These are phyloP conservation scores for Melanotaenia nigrans DNA, from an alignment of 2,797 vertebrate species.

Conservation along the genomic window DNA sequence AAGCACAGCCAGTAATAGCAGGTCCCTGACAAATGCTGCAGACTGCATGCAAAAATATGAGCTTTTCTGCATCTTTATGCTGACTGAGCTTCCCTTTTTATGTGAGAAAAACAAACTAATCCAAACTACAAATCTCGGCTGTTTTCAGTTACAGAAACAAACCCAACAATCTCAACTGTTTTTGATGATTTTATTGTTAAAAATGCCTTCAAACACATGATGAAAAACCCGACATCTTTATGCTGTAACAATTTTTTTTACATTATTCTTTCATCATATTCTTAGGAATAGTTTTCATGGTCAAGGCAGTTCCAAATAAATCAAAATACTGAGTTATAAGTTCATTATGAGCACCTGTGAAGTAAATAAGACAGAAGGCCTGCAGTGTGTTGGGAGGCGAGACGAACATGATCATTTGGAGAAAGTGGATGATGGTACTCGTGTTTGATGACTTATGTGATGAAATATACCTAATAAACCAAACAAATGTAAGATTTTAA, in stretches of 20 bases:
- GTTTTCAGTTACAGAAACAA: not conserved
- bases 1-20: not conserved
- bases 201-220: conserved; percentile 68
- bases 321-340: conserved; percentile 13
- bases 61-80: not conserved
- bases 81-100: not conserved
- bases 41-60: conserved; percentile 8
- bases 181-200: conserved; percentile 75
- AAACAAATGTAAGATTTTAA: not conserved
- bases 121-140: not conserved
- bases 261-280: conserved; percentile 13
- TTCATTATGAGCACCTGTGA: conserved; percentile 1
- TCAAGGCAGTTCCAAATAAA: conserved; percentile 56
- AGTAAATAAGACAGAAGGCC: conserved; percentile 9
- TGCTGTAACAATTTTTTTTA: conserved; percentile 27
- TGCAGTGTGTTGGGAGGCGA: conserved; percentile 6
- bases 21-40: conserved; percentile 30
- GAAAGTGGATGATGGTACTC: not conserved
- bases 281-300: conserved; percentile 57
- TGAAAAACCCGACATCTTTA: conserved; percentile 32
- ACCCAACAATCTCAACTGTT: not conserved
- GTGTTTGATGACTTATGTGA: not conserved
- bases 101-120: not conserved
- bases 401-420: not conserved
- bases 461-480: not conserved